phyloP scores from a whole-genome alignment of 2,888 invertebrate species.

The Nymphalis urticae region DNA sequence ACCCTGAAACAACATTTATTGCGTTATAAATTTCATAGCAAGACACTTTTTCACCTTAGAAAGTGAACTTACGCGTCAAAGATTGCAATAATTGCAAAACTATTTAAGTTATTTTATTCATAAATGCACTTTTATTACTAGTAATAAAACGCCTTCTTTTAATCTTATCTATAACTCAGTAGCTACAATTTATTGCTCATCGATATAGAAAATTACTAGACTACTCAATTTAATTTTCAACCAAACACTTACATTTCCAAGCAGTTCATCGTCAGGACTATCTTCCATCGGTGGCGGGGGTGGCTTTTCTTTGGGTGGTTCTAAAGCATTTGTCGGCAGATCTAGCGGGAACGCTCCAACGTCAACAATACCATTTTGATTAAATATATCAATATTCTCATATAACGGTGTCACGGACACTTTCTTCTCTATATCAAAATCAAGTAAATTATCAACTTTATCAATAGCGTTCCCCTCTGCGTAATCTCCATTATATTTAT shows the following conservation, averaged over 20 bases:
- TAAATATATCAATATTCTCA: slow-evolving; percentile 83
- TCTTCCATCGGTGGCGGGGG: slow-evolving; percentile 89
- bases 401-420: slow-evolving; percentile 80
- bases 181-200: too few relatives aligned
- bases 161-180: too few relatives aligned
- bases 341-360: slow-evolving; percentile 78
- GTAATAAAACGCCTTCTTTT: too few relatives aligned
- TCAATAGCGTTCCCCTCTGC: slow-evolving; percentile 39
- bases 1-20: slow-evolving; percentile 57
- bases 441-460: slow-evolving; percentile 48
- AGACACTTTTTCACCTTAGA: too few relatives aligned
- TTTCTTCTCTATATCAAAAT: slow-evolving; percentile 58
- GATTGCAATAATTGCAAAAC: background rate
- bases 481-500: slow-evolving; percentile 43
- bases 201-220: too few relatives aligned
- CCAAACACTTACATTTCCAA: slow-evolving; percentile 66
- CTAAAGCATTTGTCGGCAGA: slow-evolving; percentile 81
- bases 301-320: slow-evolving; percentile 93
- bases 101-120: background rate
- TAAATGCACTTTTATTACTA: background rate
- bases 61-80: background rate
- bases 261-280: slow-evolving; percentile 65
- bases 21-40: background rate
- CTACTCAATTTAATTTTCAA: background rate
- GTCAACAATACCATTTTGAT: slow-evolving; percentile 60